These are phyloP conservation scores for Antrozous pallidus DNA, from an alignment of 2,797 vertebrate species.

Conservation along the genomic window DNA sequence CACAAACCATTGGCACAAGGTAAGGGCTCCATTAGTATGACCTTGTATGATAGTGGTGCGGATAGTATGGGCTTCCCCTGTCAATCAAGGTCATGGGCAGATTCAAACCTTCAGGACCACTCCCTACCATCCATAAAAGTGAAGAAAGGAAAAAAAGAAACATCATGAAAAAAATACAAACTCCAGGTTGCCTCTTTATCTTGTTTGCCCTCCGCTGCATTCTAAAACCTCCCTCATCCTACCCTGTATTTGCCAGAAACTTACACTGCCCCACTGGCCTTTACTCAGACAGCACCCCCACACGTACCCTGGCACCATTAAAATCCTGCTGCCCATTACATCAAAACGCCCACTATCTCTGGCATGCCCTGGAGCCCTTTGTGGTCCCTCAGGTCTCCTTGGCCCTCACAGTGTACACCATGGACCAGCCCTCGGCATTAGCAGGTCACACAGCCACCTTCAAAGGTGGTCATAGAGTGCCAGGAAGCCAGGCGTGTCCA, in stretches of 20 bases:
- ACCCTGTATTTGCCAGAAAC: not conserved
- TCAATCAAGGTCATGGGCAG: not conserved
- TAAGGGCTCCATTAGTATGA: not conserved
- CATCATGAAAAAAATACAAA: not conserved
- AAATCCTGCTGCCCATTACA: not conserved
- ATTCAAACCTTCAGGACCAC: not conserved
- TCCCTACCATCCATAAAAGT: not conserved
- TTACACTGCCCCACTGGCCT: not conserved
- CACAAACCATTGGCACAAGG: not conserved
- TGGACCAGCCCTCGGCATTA: not conserved
- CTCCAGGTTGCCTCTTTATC: not conserved
- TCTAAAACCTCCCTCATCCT: not conserved
- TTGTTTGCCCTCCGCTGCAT: not conserved
- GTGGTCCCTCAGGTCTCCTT: not conserved
- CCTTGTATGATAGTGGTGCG: not conserved
- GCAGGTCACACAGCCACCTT: not conserved
- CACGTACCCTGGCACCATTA: not conserved
- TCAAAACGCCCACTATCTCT: not conserved
- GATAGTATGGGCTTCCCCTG: not conserved
- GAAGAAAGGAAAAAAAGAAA: not conserved
- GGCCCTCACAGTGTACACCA: no score
- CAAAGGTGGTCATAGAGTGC: not conserved
- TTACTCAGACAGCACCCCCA: not conserved
- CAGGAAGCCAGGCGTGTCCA: not conserved
- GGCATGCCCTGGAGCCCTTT: no score